Conservation (phyloP, 2,113 vertebrate species). For the Pomatorhinus ruficollis region DNA sequence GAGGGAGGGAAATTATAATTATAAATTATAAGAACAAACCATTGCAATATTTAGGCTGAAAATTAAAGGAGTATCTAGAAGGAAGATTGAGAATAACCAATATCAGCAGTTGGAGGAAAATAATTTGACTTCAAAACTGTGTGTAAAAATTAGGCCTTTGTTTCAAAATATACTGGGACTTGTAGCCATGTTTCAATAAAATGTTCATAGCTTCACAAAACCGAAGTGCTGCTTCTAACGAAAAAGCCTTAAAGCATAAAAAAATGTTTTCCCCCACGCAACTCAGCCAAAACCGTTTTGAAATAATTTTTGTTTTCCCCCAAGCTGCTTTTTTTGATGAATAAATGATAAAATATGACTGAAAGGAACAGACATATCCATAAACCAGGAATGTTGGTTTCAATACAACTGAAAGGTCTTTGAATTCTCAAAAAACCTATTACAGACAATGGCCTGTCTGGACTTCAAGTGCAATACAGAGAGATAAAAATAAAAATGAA, state of each 20-base stretch:
- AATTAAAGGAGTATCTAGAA: not conserved
- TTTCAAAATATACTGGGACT: not conserved
- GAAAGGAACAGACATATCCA: not conserved
- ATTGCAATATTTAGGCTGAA: not conserved
- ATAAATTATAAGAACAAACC: not conserved
- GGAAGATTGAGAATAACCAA: not conserved
- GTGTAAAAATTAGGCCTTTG: not conserved
- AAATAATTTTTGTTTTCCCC: not conserved
- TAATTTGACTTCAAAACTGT: not conserved
- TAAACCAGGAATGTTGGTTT: not conserved
- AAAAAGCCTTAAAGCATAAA: not conserved
- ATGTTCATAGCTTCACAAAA: not conserved
- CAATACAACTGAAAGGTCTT: not conserved
- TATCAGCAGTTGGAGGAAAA: not conserved
- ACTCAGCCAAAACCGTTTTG: not conserved
- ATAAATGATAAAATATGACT: constrained; percentile 2
- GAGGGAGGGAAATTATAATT: not conserved
- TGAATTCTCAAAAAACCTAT: not conserved
- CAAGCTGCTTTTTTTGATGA: not conserved
- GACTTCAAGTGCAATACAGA: not conserved
- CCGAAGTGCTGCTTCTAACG: not conserved
- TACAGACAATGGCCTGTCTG: not conserved
- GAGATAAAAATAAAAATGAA: not conserved
- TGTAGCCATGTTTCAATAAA: not conserved
- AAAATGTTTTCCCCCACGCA: not conserved